Conservation (phyloP, 1,140 invertebrate genomes). For the Ganaspis sp. region DNA sequence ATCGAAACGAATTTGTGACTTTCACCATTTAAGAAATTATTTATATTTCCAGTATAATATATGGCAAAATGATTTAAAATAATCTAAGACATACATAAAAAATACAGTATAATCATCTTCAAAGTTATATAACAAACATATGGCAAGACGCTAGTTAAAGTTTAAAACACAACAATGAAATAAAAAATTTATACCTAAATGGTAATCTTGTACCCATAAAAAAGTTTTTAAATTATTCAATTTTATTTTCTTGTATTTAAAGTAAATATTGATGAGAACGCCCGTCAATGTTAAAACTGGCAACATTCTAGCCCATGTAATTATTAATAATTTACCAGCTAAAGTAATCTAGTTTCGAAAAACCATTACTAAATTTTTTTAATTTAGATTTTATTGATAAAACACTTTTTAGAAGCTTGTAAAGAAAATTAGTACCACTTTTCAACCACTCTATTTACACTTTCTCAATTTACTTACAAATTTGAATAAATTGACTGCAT, state of each 20-base stretch:
- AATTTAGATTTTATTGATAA: too few relatives aligned
- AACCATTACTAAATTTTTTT: neutral
- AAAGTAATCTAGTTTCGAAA: neutral
- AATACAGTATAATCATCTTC: neutral
- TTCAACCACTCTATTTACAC: too few relatives aligned
- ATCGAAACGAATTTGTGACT: neutral
- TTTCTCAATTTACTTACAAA: too few relatives aligned
- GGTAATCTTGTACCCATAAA: neutral
- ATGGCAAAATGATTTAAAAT: neutral
- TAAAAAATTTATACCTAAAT: neutral
- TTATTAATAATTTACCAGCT: constrained; percentile 4
- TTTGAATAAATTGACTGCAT: too few relatives aligned
- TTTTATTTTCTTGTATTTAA: neutral
- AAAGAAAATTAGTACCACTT: too few relatives aligned
- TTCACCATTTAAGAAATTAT: neutral
- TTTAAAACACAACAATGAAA: neutral
- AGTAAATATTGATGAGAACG: neutral
- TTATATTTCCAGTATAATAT: neutral
- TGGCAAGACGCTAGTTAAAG: neutral
- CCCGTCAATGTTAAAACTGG: neutral
- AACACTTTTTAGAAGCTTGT: too few relatives aligned
- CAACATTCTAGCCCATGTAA: constrained; percentile 8
- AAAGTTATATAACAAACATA: neutral
- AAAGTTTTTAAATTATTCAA: neutral
- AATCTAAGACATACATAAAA: neutral